Evolutionary conservation across 1,140 invertebrate genomes (phyloP), one percentile per base, ranked within the genome.

Genomic region (Drosophila obscura): DNA sequence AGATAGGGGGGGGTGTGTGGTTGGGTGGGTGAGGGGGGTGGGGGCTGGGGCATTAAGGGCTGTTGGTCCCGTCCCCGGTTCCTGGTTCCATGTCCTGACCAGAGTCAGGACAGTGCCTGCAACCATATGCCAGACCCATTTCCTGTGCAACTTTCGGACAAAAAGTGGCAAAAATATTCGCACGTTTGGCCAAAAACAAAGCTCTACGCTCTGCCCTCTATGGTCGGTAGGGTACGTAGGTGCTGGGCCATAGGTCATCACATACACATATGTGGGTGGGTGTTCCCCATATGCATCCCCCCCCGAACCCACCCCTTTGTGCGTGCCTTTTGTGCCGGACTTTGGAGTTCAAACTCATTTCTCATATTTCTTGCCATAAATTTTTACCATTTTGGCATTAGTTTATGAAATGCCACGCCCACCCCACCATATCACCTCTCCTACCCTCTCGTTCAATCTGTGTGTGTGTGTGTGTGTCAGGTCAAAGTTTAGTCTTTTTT

Each of bases 101-200:
- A 39, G 35, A 39, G 35, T 39, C 35, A 39, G 35, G 35, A 39
- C 66, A 52, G 67, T 72, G 72, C 62, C 39, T 22, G 59, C 50
- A 48, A 69, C 81, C 77, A 81, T 80, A 77, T 85, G 81, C 74
- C 74, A 64, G 56, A 63, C 63, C 82, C 78, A 75, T 87, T 82
- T 87, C 82, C 82, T 87, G 82, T 88, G 78, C 83, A 81, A 77
- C 81, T 85, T 85, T 83, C 57, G 62, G 74, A 81, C 78, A 78
- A 72, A 87, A 87, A 87, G 82, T 87, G 82, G 83, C 82, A 87
- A 87, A 87, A 87, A 87, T 88, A 82, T 88, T 88, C 83, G 78
- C 83, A 87, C 83, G 78, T 79, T 88, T 88, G 83, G 58, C 57
- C 44, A 80, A 82, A 87, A 87, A 87, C 83, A 87, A 87, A 82